Conservation (phyloP, 2,888 invertebrate species). For the Lithosia quadra region DNA sequence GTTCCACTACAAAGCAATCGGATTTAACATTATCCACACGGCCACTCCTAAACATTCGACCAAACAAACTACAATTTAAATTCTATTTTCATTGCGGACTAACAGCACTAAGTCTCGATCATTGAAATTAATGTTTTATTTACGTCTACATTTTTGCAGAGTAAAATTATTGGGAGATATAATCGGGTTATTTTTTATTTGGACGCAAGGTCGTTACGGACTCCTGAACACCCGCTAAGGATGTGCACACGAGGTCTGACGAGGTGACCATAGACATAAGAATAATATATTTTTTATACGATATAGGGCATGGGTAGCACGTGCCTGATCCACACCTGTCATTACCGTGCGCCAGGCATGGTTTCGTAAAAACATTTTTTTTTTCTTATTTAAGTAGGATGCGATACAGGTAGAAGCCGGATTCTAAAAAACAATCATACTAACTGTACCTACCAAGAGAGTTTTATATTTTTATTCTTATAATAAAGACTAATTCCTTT, state of each 20-base stretch:
- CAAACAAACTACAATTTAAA: conserved; percentile 53
- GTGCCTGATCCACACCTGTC: conserved; percentile 47
- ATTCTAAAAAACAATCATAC: not conserved
- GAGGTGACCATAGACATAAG: conserved; percentile 10
- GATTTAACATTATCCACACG: conserved; percentile 44
- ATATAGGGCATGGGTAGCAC: conserved; percentile 15
- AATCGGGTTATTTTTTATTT: conserved; percentile 27
- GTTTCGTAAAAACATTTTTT: not conserved
- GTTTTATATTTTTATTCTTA: no score
- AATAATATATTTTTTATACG: conserved; percentile 1
- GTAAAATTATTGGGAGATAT: conserved; percentile 34
- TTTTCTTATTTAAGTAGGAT: not conserved
- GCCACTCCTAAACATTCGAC: conserved; percentile 39
- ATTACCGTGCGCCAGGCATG: not conserved
- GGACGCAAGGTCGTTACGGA: conserved; percentile 48
- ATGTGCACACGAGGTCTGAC: conserved; percentile 17
- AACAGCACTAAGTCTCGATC: conserved; percentile 51
- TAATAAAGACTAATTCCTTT: not conserved
- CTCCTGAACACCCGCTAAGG: conserved; percentile 24
- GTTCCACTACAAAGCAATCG: conserved; percentile 28
- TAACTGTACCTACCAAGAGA: no score
- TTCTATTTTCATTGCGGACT: conserved; percentile 52
- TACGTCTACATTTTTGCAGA: conserved; percentile 52
- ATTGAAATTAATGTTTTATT: conserved; percentile 56
- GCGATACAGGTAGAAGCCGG: not conserved